Percentiles rank a stretch among this genome's conserved stretches.
These are phyloP conservation scores for Eupsilia transversa DNA, from an alignment of 2,888 invertebrate species.

Conservation along the genomic window DNA sequence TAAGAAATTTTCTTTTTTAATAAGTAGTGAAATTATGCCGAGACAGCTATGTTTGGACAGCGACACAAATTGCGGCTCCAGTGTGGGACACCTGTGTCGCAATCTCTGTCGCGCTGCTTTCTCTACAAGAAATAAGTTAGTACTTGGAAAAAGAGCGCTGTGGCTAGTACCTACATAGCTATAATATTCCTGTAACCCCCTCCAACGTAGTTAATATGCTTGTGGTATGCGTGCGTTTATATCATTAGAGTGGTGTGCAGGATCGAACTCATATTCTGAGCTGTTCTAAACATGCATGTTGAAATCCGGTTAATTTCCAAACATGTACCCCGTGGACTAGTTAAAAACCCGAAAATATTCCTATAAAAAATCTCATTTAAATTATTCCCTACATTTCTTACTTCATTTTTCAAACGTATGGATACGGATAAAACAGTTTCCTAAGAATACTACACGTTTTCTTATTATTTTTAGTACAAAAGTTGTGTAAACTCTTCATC, in stretches of 20 bases:
- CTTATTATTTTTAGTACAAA: conserved; percentile 15
- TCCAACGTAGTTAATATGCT: neutral
- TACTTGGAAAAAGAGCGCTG: conserved; percentile 11
- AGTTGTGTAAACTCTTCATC: conserved; percentile 2
- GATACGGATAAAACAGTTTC: neutral
- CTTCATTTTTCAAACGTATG: neutral
- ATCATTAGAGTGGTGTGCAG: neutral
- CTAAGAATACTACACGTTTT: neutral
- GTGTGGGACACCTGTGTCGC: conserved; percentile 59
- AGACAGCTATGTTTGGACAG: conserved; percentile 43
- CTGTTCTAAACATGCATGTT: neutral
- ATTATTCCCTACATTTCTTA: neutral
- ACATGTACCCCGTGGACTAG: too few species aligned
- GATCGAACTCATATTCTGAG: neutral
- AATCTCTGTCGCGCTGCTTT: conserved; percentile 47
- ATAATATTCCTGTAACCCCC: neutral
- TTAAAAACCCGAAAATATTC: neutral
- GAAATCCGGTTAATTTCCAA: neutral
- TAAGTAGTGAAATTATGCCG: conserved; percentile 50
- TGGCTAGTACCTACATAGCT: neutral
- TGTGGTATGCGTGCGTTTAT: neutral
- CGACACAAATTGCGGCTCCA: conserved; percentile 56
- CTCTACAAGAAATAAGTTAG: conserved; percentile 38
- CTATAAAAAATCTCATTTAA: neutral
- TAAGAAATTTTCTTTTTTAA: conserved; percentile 40